Base-by-base conservation (phyloP, 2,888 invertebrate species). In the Acanthosepion pharaonis region DNA sequence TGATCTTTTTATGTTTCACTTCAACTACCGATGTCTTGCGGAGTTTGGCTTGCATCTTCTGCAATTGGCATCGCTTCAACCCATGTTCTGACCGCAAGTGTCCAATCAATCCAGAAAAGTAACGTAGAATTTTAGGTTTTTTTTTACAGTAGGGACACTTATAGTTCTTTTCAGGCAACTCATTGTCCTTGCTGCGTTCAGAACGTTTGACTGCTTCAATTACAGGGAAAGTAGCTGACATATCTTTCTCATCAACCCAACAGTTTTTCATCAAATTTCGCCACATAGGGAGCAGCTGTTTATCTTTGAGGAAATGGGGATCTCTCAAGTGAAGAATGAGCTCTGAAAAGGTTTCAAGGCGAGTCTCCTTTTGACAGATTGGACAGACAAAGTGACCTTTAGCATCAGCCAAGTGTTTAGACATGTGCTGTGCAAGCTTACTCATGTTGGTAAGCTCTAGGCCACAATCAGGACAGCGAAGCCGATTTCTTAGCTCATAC, bases 241-340 rank as follows among this genome's bases (percentile, higher is more conserved):
- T 93, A 49, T 93, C 93, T 93, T 93, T 49, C 20, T 93, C 93
- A n/a, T 93, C 93, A 11, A 93, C 93, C 93, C 93, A 93, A 48
- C 93, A 93, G 6, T 93, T 93, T 28, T 93, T 93, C 93, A 93
- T 93, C 18, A 93, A 18, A n/a, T 93, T 93, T 53, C 93, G 49
- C 93, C 93, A 93, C 93, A 93, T 93, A 93, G 93, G 93, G 53
- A 93, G 93, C 53, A 93, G n/a, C n/a, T 93, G 93, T 49, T 93
- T 93, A 28, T 93, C 93, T 93, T 93, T 93, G 9, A 93, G 93
- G 53, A 93, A 93, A 93, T 93, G 93, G n/a, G 93, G 93, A 33
- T 93, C 93, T 93, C 93, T 93, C 33, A 93, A 93, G 53, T 93
- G 93, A 18, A 93, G 53, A 51, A 93, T 93, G 53, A 93, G 93